Evolutionary conservation across 2,113 vertebrate genomes (phyloP), one percentile per base, ranked within the genome.

Genomic region (Numenius arquata): DNA sequence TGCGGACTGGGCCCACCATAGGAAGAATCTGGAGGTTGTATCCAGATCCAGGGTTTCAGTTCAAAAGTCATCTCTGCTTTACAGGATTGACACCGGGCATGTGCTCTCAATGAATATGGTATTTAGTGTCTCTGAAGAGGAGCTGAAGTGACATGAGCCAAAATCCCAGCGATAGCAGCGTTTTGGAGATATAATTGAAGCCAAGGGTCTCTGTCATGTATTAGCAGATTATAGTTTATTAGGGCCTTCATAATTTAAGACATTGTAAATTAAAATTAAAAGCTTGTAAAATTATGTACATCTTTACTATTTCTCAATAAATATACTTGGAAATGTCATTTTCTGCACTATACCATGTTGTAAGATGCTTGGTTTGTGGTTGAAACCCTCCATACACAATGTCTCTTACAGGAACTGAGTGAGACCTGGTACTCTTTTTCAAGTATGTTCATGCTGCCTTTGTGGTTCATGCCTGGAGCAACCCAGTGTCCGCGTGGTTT

Each of bases 251-350:
- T 98, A 98, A 98, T 98, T 98, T 98, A 98, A 98, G 93, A 98
- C 94, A 98, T 96, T 98, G 98, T 98, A 98, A 98, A 98, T 98
- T 98, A 98, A 98, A 98, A 98, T 95, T 94, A 90, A 98, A 98
- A 97, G 97, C 98, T 98, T 98, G 98, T 98, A 98, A 98, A 98
- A 98, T 98, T 97, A 97, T 98, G 98, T 98, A 98, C 97, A 98
- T 98, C 98, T 97, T 98, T 98, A 97, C 98, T 98, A 94, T 97
- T 98, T 98, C 98, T 98, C 98, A 98, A 98, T 98, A 98, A 98
- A 98, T 97, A 97, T 96, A 97, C 95, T 96, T 98, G 97, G 96
- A 98, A 98, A 97, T 97, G 96, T 96, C 85, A 93, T 97, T 98
- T 98, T 97, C 96, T 98, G 97, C 96, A 97, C 86, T 90, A 56